Evolutionary conservation across 1,140 invertebrate genomes (phyloP), one percentile per base, ranked within the genome.

Genomic region (Zaprionus inermis): DNA sequence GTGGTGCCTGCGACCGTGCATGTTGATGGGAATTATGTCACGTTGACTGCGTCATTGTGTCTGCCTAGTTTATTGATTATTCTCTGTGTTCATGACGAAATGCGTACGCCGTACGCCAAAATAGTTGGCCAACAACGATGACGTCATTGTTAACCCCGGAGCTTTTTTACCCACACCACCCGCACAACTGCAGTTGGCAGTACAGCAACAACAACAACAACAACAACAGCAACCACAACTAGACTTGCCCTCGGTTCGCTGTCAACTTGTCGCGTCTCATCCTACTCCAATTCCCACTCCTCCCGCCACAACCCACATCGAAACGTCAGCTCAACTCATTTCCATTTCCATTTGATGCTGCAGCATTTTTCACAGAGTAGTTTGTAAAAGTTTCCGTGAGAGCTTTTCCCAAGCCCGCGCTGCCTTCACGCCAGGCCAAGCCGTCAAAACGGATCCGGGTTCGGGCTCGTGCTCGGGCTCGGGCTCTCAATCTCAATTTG

Each of bases 71-170:
- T 89, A 89, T 89, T 89, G 84, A 89, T 89, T 86, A 86, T 89
- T 85, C 69, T 55, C 76, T 60, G 72, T 59, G 72, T 59, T 84
- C 89, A 89, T 89, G 84, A 89, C 84, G 84, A 89, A 84, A 89
- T 80, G 71, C 71, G 70, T 81, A 67, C 70, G 74, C 61, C 68
- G 70, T 81, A 67, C 74, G 74, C 64, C 63, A 72, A 81, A 85
- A 81, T 65, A 74, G 69, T 60, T 82, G 72, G 61, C 69, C 49
- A 73, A 81, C 84, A 88, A 89, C 80, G 56, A 78, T 89, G 84
- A 89, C 84, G 84, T 89, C 84, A 89, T 66, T 76, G 84, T 84
- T 89, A 89, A 79, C 85, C 84, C 84, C 81, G 75, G 71, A 88
- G 85, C 84, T 89, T 88, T 88, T 61, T 18, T 59, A 38, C 58